Evolutionary conservation across 2,888 invertebrate genomes (phyloP), one percentile per base, ranked within the genome.

Genomic region (Liopterus haemorrhoidalis): DNA sequence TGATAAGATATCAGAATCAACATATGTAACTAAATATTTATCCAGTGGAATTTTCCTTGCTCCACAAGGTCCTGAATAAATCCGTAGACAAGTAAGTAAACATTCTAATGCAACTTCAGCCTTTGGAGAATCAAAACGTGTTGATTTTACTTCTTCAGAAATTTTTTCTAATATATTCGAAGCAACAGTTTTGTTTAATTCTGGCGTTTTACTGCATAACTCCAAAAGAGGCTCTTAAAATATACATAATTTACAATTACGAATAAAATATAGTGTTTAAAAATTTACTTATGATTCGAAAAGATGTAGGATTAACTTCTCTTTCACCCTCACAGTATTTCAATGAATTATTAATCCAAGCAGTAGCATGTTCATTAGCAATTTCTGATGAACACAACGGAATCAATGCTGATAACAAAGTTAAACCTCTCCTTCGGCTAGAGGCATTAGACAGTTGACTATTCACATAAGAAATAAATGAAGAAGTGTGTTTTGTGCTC

Each of bases 1-100:
- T 14, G 38, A 20, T 4, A 28, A 19, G 15, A 19, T 14, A 12
- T 43, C 27, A 14, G 19, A 41, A 30, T 45, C 45, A 15, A 56
- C 35, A 46, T 46, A 53, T 40, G 47, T 45, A 9, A 47, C 18
- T 12, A 55, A 41, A 39, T 40, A 47, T 8, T 22, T 32, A 41
- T 53, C 52, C 11, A 55, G 41, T 32, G 49, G 48, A 24, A 24
- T 46, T 41, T 48, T 53, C 12, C 46, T 48, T 2, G 51, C 42
- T 4, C 45, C 37, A 37, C 52, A 51, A 8, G 50, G 32, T 12
- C 47, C 48, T 12, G 55, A 43, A 46, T 54, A 55, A 35, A 36
- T 28, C 27, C 44, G 38, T 21, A 56, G 30, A 32, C 50, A 51
- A 8, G 32, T 41, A 20, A 46, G 41, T 18, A 56, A 35, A 27